Evolutionary conservation across 2,797 vertebrate genomes (phyloP), one percentile per base, ranked within the genome.

Genomic region (Xenops minutus): DNA sequence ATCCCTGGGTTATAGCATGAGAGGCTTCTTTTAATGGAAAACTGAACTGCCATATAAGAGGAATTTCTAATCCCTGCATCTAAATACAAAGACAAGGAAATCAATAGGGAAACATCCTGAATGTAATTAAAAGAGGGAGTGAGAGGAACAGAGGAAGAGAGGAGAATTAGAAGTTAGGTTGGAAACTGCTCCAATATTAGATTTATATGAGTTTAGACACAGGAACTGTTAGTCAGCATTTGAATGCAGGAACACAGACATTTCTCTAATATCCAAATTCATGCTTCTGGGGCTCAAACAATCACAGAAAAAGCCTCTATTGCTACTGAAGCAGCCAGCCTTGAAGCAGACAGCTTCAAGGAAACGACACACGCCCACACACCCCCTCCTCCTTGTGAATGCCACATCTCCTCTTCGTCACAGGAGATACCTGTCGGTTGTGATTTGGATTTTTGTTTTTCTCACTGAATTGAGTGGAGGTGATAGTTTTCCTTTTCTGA

Each of bases 61-160:
- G 55, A 66, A 83, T 89, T 95, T 94, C 39, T 95, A 89, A 91
- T 94, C 83, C 54, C 36, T 91, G 46, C 48, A 88, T 91, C 87
- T 92, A 88, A 95, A 95, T 95, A 92, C 69, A 54, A 82, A 94
- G 75, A 23, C 84, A 92, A 81, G 52, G 55, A 91, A 94, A 97
- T 97, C 93, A 93, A 95, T 96, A 89, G 46, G 76, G 91, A 92
- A 96, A 85, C 46, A 90, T 86, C 55, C 66, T 56, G 72, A 64
- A 78, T 89, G 55, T 94, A 75, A 93, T 97, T 96, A 63, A 96
- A 94, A 91, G 63, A 37, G 66, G 23, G 80, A 86, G 44, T 1
- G 21, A 93, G 66, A 81, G 21, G 34, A 71, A 43, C 43, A 69
- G 37, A 82, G 10, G 30, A 62, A 86, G 69, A 95, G 63, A 74